phyloP scores from a whole-genome alignment of 2,888 invertebrate species.

The Protodeltote pygarga region DNA sequence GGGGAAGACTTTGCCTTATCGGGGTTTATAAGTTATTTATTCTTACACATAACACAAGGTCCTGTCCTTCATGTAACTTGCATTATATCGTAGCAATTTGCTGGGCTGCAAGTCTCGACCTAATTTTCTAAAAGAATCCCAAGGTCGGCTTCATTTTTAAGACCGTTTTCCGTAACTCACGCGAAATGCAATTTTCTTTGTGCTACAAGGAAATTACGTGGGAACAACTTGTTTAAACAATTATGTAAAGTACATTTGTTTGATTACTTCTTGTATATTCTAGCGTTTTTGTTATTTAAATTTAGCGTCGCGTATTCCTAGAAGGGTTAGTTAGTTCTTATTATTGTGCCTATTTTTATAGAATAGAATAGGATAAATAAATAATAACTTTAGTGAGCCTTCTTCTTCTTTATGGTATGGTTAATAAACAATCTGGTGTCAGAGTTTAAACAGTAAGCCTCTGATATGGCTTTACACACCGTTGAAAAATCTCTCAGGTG shows the following conservation, averaged over 20 bases:
- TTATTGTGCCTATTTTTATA: too few species aligned
- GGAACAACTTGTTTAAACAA: conserved; percentile 26
- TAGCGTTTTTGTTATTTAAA: neutral
- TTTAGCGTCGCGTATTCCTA: too few species aligned
- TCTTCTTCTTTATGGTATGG: too few species aligned
- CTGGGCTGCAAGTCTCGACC: conserved; percentile 25
- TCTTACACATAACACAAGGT: conserved; percentile 59
- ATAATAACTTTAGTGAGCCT: too few species aligned
- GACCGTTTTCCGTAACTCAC: conserved; percentile 29
- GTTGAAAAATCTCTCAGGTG: too few species aligned
- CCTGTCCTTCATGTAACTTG: conserved; percentile 74
- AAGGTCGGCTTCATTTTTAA: conserved; percentile 29
- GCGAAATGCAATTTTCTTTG: conserved; percentile 36
- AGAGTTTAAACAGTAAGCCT: too few species aligned
- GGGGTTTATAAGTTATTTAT: conserved; percentile 83
- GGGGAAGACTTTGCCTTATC: conserved; percentile 69
- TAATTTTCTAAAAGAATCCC: conserved; percentile 25
- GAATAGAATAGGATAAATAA: too few species aligned
- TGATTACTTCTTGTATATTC: conserved; percentile 9
- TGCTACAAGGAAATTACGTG: conserved; percentile 30
- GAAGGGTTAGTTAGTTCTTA: too few species aligned
- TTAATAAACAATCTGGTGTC: too few species aligned
- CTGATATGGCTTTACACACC: too few species aligned
- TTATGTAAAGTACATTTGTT: conserved; percentile 21
- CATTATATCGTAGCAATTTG: conserved; percentile 58